Base-by-base conservation (phyloP, 2,888 invertebrate species). In the Byasa hedistus region DNA sequence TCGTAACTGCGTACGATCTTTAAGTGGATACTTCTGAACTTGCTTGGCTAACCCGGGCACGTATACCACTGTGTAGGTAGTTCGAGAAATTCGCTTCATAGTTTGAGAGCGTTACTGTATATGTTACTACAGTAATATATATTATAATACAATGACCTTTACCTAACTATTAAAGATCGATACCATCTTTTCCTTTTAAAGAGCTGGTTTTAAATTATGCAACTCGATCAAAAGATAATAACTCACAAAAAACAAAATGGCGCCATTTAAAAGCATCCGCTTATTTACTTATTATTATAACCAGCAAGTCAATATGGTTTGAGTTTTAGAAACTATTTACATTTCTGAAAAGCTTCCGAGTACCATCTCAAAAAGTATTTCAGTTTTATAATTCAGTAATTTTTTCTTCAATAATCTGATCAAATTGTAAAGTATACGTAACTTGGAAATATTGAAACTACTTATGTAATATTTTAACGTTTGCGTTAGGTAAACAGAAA, bases 1-100 rank as follows among this genome's bases (percentile, higher is more conserved):
- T 23, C 51, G 48, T 54, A 54, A 36, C 19, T 36, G 15, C 36
- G 24, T 48, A 27, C 56, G 39, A 56, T 56, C 57, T 36, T 36
- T 64, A 21, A 52, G 51, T 36, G 36, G 52, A 58, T 64, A 58
- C 52, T 52, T 58, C 52, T n/a, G 51, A 23, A 44, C 27, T 57
- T 22, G 15, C 27, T 54, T n/a, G 19, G n/a, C 27, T 17, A 59
- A 39, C 54, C 64, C 54, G 55, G 39, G 36, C 64, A 64, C 64
- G 64, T 64, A 15, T 27, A 39, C 23, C 39, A 27, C 54, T 23
- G 57, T 39, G 39, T 54, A 58, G 22, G 22, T 54, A 54, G 52
- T 54, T 54, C 52, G 22, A 54, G 23, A 10, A 23, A 54, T 54
- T 54, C 52, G 22, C 52, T 54, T 22, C 21, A 22, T 54, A 22